Percentiles rank a stretch among this genome's conserved stretches.
These are phyloP conservation scores for Limnothrissa miodon DNA, from an alignment of 2,113 vertebrate species.

Conservation along the genomic window DNA sequence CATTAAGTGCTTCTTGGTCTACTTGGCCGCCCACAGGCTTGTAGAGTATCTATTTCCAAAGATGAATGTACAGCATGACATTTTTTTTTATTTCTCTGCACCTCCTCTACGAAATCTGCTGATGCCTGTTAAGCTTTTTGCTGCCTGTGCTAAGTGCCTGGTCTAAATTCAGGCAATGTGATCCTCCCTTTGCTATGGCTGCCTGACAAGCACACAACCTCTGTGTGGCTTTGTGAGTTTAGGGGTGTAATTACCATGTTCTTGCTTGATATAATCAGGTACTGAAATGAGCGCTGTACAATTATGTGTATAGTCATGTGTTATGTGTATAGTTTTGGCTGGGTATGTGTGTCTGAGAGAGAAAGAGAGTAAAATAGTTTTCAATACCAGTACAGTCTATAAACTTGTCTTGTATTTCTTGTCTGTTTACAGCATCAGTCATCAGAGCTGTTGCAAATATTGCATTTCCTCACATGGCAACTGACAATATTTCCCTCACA, in stretches of 20 bases:
- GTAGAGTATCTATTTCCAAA: not conserved
- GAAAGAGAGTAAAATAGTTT: not conserved
- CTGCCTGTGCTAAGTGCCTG: not conserved
- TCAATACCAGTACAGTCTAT: not conserved
- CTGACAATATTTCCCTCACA: constrained; percentile 11
- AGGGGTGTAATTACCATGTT: constrained; percentile 36
- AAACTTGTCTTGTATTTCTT: not conserved
- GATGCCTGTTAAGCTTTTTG: not conserved
- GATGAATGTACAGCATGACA: not conserved
- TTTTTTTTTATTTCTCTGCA: not conserved
- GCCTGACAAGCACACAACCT: not conserved
- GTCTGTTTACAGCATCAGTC: not conserved
- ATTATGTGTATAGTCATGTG: too few relatives aligned
- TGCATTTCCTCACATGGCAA: not conserved
- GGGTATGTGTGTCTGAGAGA: not conserved
- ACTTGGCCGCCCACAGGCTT: not conserved
- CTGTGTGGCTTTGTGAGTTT: constrained; percentile 13
- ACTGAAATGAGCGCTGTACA: constrained; percentile 23
- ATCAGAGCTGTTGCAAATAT: too few relatives aligned
- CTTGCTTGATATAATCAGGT: constrained; percentile 8
- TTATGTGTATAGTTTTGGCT: not conserved
- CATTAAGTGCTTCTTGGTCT: not conserved
- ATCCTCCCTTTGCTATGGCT: not conserved
- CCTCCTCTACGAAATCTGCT: not conserved
- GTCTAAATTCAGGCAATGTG: not conserved